Base-by-base conservation (phyloP, 2,888 invertebrate genomes). In the Thecocarcelia acutangulata region DNA sequence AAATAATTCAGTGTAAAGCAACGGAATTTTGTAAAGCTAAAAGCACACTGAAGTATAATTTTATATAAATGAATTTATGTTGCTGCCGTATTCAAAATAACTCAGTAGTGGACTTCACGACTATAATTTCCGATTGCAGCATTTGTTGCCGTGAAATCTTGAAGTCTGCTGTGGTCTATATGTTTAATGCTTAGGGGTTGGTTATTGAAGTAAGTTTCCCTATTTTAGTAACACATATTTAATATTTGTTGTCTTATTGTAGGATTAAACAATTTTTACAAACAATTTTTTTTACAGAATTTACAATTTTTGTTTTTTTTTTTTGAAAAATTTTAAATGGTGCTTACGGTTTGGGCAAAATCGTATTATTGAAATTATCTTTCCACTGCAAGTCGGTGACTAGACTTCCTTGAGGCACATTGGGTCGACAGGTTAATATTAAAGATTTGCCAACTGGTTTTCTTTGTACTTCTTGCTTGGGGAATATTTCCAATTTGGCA, bases 301-400 rank as follows among this genome's bases (percentile, higher is more conserved):
- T 63, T 74, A 64, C 73, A 74, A 37, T 42, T 50, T 52, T 52
- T 11, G 15, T 3, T 24, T 15, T 50, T 15, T 12, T n/a, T 9
- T 24, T 33, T 42, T 24, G 4, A 24, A 21, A 63, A 19, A 52
- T 1, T 33, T 33, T 8, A 9, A 6, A 4, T n/a, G n/a, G 4
- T 54, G 93, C 94, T 93, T 91, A 94, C 94, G 92, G 92, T 85
- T 93, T 93, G 84, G 93, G 93, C 85, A 94, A 93, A 87, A 96
- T 95, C 76, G 93, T 93, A 83, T 93, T 92, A 87, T 94, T 94
- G 83, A 92, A 92, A 56, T 94, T 94, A 89, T 96, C 96, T 84
- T 93, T 93, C 97, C 97, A 97, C 87, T 95, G 94, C 54, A 96
- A 93, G 87, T 96, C 94, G 37, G 93, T 93, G 70, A 96, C 93